A percentile compares a stretch with the other conserved stretches of the same genome.
Conservation (phyloP, 1,140 invertebrate species). For the Drosophila nebulosa region DNA sequence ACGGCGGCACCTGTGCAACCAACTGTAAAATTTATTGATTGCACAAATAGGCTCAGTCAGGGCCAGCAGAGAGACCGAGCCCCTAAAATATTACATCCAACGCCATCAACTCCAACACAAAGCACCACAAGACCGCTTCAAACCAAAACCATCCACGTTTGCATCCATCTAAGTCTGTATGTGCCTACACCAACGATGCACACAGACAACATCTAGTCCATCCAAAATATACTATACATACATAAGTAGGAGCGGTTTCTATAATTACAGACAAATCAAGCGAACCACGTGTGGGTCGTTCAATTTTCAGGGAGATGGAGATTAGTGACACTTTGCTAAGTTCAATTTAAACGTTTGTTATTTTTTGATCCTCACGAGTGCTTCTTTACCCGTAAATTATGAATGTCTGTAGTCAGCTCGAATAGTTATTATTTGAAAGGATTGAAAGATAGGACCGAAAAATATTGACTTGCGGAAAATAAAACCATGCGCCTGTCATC, state of each 20-base stretch:
- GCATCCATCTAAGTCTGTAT: neutral
- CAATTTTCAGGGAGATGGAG: neutral
- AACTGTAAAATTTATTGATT: slow-evolving; percentile 79
- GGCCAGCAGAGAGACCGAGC: slow-evolving; percentile 8
- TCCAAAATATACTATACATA: neutral
- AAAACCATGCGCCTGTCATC: no score
- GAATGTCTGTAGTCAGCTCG: no score
- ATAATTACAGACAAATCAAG: slow-evolving; percentile 2
- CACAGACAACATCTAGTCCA: neutral
- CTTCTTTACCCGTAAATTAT: no score
- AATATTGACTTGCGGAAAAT: no score
- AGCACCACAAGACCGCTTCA: neutral
- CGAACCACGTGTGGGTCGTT: neutral
- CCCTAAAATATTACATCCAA: slow-evolving; percentile 3
- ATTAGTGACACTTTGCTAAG: neutral
- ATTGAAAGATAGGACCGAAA: no score
- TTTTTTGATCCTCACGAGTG: no score
- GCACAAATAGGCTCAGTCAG: slow-evolving; percentile 48
- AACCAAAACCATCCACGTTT: neutral
- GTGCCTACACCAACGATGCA: neutral
- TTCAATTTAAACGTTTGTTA: no score
- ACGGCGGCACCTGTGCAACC: slow-evolving; percentile 60
- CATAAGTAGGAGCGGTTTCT: neutral
- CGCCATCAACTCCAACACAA: neutral
- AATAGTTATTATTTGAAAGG: no score